These are phyloP conservation scores for Sussaba pulchella DNA, from an alignment of 2,888 invertebrate genomes.

Conservation along the genomic window DNA sequence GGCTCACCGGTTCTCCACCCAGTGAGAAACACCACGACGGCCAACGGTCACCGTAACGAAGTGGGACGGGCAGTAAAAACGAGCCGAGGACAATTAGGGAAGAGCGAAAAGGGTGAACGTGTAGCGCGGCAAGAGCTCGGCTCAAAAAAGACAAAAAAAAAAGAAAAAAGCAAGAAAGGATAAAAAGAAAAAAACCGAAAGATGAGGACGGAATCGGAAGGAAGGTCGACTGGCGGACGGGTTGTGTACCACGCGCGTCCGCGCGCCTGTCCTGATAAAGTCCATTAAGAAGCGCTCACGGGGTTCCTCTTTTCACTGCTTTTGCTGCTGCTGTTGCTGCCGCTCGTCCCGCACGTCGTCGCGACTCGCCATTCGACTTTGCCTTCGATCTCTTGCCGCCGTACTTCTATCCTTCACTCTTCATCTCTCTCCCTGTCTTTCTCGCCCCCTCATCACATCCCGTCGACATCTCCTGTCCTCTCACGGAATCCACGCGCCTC, in stretches of 20 bases:
- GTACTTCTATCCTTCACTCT: constrained; percentile 26
- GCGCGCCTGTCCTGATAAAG: constrained; percentile 74
- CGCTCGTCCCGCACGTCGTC: constrained; percentile 52
- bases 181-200: constrained; percentile 39
- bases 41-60: constrained; percentile 74
- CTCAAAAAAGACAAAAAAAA: constrained; percentile 51
- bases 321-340: neutral
- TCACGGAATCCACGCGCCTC: constrained; percentile 37
- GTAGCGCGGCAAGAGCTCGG: constrained; percentile 31
- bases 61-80: constrained; percentile 79
- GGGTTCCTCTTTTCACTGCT: constrained; percentile 14
- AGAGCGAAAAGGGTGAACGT: constrained; percentile 45
- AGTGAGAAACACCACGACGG: constrained; percentile 44
- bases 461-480: neutral
- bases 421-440: constrained; percentile 36
- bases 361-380: constrained; percentile 61
- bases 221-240: constrained; percentile 77
- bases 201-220: constrained; percentile 57
- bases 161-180: constrained; percentile 45
- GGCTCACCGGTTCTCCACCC: constrained; percentile 24
- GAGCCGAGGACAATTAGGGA: constrained; percentile 78
- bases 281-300: constrained; percentile 73
- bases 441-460: neutral
- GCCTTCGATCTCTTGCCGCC: constrained; percentile 40
- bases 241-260: constrained; percentile 35